A percentile compares a stretch with the other conserved stretches of the same genome.
Conservation (phyloP, 1,140 invertebrate genomes). For the Drosophila bocqueti region DNA sequence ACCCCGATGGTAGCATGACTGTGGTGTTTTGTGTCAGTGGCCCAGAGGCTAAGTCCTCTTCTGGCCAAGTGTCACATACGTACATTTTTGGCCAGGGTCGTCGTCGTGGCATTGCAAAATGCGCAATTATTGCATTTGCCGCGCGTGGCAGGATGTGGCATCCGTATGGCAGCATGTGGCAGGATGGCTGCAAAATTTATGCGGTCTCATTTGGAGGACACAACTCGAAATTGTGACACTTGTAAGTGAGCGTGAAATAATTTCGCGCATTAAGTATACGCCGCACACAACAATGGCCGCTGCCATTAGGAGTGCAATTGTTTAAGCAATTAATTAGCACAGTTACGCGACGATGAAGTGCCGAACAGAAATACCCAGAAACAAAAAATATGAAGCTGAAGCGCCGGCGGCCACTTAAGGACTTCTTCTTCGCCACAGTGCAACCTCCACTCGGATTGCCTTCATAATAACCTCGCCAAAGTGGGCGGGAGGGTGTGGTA, state of each 20-base stretch:
- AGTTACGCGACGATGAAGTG: constrained; percentile 45
- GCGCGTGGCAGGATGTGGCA: constrained; percentile 34
- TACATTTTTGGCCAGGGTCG: constrained; percentile 44
- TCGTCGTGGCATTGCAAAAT: constrained; percentile 48
- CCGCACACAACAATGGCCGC: constrained; percentile 43
- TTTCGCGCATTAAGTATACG: constrained; percentile 66
- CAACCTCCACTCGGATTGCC: constrained; percentile 37
- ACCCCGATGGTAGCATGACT: constrained; percentile 3
- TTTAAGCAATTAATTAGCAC: constrained; percentile 79
- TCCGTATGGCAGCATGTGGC: constrained; percentile 15
- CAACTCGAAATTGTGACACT: constrained; percentile 69
- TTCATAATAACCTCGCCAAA: constrained; percentile 20
- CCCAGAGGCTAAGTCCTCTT: constrained; percentile 20
- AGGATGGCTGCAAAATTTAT: constrained; percentile 59
- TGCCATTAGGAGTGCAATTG: constrained; percentile 68
- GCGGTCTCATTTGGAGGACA: constrained; percentile 67
- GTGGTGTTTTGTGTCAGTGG: constrained; percentile 11
- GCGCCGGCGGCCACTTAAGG: constrained; percentile 31
- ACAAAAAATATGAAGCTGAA: constrained; percentile 46
- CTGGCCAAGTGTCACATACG: constrained; percentile 42
- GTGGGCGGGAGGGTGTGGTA: background rate
- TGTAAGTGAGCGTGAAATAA: constrained; percentile 71
- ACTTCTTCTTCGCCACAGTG: constrained; percentile 22
- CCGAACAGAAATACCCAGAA: constrained; percentile 47
- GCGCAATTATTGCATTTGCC: constrained; percentile 58